Base-by-base conservation (phyloP, 1,140 invertebrate genomes). In the Drosophila albomicans region DNA sequence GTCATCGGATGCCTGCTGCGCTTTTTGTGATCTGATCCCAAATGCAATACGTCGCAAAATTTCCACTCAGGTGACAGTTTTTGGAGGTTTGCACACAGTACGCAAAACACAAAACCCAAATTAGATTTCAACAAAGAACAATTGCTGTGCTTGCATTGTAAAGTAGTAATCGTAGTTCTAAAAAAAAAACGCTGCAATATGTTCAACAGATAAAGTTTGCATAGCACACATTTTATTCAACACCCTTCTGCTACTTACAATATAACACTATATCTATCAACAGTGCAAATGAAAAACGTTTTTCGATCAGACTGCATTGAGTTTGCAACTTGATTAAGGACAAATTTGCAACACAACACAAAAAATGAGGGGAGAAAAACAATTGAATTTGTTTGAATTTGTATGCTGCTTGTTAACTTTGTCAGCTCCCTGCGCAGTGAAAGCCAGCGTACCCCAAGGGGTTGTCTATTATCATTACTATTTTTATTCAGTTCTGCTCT, bases 111-210 rank as follows among this genome's bases (percentile, higher is more conserved):
- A 11, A 41, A 61, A 62, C 64, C 59, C 28, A 85, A 86, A 78
- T 86, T 71, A 68, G 78, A 71, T 75, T 81, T 65, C 74, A 78
- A 75, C 58, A 73, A 61, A 51, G 68, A 41, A 68, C 62, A 78
- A 48, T 11, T 72, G 58, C 75, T 49, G 35, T 15, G 54, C 65
- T 30, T 35, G 65, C 58, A 32, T 49, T 46, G 77, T 35, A 75
- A 75, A 69, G 56, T 59, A 8, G 13, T 16, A 43, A 25, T 20
- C 7, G 28, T 25, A 13, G 32, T 56, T 15, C n/a, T 5, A 16
- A 15, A 15, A n/a, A 28, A 25, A 32, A 57, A 43, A 10, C 20
- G 20, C 49, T 38, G 20, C 28, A 15, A 11, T n/a, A 43, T 43
- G 41, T 30, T 10, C n/a, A 28, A 15, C 32, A 30, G 16, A n/a